Evolutionary conservation across 2,113 vertebrate genomes (phyloP), one percentile per base, ranked within the genome.

Genomic region (Peromyscus maniculatus): DNA sequence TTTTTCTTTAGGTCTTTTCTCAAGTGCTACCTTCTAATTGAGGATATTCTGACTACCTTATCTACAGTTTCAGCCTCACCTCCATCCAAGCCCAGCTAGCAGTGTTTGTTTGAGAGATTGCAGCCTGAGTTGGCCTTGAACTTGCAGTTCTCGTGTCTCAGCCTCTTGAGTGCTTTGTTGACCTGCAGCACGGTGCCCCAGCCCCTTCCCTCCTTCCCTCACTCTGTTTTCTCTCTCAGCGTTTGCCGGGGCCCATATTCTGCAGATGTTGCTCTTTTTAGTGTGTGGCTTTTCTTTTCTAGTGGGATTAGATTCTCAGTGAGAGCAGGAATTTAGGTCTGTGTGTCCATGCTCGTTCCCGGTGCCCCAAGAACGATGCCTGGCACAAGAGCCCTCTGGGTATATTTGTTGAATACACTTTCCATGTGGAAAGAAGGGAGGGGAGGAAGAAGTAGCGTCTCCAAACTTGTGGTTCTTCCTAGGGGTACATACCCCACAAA

Each of bases 391-490:
- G 39, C 67, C 87, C 72, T 93, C 36, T 28, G 72, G 67, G 91
- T 24, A 21, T 55, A 52, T 91, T 91, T 78, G 62, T 52, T 87
- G 92, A 92, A 84, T 93, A 84, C 49, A 36, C 59, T 24, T 84
- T 64, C n/a, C 57, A 28, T 66, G 59, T 62, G 90, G 67, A 84
- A 97, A 82, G 72, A 83, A 93, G 66, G 71, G 39, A 89, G 67
- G 46, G 75, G 93, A 26, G 75, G 31, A 93, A 46, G 62, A 87
- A 94, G 66, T 79, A 80, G 49, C 31, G 16, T 95, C 52, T 55
- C 39, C 62, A 88, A 95, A 89, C 28, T 59, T 75, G 28, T 79
- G 84, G 75, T 91, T 93, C 86, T 97, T 94, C 91, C 26, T 59
- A 36, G 57, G 31, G 49, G 28, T 88, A 62, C 10, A 28, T 69